Evolutionary conservation across 2,888 invertebrate species (phyloP).

Genomic region (Leptinotarsa haldemani): DNA sequence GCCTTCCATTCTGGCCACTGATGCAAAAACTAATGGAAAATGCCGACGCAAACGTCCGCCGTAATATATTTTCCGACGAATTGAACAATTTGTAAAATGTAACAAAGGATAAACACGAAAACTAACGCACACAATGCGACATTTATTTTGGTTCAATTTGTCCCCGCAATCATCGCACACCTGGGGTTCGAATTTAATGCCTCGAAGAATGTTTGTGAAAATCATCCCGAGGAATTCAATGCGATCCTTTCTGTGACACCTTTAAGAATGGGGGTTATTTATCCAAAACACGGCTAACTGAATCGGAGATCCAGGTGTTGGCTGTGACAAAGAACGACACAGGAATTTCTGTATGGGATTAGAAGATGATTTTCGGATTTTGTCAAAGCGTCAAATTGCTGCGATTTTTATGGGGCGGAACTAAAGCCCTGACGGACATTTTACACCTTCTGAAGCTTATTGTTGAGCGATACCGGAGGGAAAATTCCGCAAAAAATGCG

Average conservation of each 20-base stretch:
- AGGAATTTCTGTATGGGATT: conserved; percentile 34
- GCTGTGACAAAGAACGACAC: conserved; percentile 29
- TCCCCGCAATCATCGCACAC: conserved; percentile 58
- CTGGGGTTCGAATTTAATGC: conserved; percentile 47
- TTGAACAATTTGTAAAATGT: conserved; percentile 40
- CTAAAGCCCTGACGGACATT: conserved; percentile 23
- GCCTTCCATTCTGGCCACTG: conserved; percentile 28
- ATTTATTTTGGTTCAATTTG: conserved; percentile 61
- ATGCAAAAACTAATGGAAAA: conserved; percentile 39
- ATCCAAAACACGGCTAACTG: conserved; percentile 50
- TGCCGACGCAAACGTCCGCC: conserved; percentile 25
- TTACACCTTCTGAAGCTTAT: conserved; percentile 7
- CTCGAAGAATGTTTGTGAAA: conserved; percentile 41
- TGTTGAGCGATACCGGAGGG: not conserved
- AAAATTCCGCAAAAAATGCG: not conserved
- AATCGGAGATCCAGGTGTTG: conserved; percentile 52
- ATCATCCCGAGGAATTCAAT: conserved; percentile 43
- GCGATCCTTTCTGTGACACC: conserved; percentile 43
- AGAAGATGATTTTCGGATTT: conserved; percentile 18
- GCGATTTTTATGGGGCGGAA: conserved; percentile 18
- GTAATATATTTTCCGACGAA: conserved; percentile 46
- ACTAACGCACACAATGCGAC: conserved; percentile 40
- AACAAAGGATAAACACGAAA: conserved; percentile 36
- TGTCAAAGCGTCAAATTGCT: conserved; percentile 35
- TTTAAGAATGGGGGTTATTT: conserved; percentile 52